A percentile compares a stretch with the other conserved stretches of the same genome.
These are phyloP conservation scores for Listronotus bonariensis DNA, from an alignment of 1,140 invertebrate species.

Conservation along the genomic window DNA sequence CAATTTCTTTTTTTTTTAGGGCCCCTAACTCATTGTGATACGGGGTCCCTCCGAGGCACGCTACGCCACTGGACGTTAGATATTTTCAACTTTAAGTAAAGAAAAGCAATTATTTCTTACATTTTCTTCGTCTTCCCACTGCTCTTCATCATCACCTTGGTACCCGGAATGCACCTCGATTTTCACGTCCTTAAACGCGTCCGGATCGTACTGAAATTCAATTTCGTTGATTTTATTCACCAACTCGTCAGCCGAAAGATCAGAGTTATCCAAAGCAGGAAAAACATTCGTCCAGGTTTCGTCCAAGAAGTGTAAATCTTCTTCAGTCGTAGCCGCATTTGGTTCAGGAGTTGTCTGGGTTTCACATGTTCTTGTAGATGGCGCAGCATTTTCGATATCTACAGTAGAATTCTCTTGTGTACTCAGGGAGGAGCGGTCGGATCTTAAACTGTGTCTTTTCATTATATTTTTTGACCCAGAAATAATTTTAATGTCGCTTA, in stretches of 20 bases:
- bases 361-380: not conserved
- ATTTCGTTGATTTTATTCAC: constrained; percentile 9
- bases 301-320: not conserved
- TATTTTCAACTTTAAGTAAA: no score
- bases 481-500: constrained; percentile 8
- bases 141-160: not conserved
- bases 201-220: constrained; percentile 4
- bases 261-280: not conserved
- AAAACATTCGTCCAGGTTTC: constrained; percentile 7
- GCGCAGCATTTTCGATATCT: not conserved
- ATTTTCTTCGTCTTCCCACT: constrained; percentile 1
- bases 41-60: no score
- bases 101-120: not conserved
- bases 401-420: no score
- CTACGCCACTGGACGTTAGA: no score
- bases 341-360: not conserved
- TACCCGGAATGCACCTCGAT: constrained; percentile 2
- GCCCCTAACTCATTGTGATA: no score
- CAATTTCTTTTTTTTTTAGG: no score
- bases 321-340: not conserved
- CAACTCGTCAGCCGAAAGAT: constrained; percentile 4
- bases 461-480: not conserved
- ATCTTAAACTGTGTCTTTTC: not conserved
- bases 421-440: not conserved
- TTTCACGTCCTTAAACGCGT: constrained; percentile 12